Percentiles rank a stretch among this genome's conserved stretches.
Evolutionary conservation across 2,113 vertebrate genomes (phyloP).

Genomic region (Cyrtonyx montezumae): DNA sequence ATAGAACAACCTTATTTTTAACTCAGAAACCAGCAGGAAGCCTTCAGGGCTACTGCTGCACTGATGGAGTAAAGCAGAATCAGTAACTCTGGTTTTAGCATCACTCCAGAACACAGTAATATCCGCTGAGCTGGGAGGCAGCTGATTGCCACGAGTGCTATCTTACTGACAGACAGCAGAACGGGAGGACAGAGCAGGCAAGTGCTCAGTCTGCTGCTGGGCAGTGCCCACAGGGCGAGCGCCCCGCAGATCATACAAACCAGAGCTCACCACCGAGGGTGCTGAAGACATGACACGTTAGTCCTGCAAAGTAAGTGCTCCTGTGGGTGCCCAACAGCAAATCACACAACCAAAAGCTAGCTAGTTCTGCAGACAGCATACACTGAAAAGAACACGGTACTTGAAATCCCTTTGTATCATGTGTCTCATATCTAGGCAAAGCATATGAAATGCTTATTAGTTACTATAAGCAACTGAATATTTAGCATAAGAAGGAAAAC

Average conservation of each 20-base stretch:
- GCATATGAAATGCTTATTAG: background rate
- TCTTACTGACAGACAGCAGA: background rate
- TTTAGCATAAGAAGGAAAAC: background rate
- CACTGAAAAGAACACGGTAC: background rate
- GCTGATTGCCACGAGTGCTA: background rate
- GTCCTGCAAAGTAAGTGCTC: background rate
- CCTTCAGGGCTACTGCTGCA: background rate
- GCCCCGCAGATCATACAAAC: background rate
- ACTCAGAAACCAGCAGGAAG: background rate
- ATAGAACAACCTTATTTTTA: background rate
- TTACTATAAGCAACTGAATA: background rate
- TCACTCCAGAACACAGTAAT: background rate
- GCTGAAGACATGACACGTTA: background rate
- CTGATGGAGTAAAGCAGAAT: background rate
- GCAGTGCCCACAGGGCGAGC: background rate
- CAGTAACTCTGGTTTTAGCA: background rate
- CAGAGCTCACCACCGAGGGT: background rate
- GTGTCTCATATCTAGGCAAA: background rate
- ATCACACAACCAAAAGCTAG: background rate
- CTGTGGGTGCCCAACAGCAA: background rate
- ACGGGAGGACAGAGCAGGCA: background rate
- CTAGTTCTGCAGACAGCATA: background rate
- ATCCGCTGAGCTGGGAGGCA: background rate
- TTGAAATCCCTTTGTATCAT: background rate
- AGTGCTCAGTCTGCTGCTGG: background rate